Evolutionary conservation across 1,140 invertebrate species (phyloP).

Genomic region (Euura lappo): DNA sequence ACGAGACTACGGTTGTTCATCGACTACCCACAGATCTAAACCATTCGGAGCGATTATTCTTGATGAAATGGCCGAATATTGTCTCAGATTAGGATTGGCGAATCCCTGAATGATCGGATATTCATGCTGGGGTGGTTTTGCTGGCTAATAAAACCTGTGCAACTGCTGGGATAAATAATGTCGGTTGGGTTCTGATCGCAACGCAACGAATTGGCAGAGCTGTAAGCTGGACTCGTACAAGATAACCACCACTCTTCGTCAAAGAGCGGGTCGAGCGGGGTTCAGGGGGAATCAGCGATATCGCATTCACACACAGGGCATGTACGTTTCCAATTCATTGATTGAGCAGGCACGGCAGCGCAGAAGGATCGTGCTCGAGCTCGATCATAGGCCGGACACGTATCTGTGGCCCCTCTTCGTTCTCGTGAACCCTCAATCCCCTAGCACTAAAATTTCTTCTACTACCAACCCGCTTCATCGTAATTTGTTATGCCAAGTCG

Average conservation of each 20-base stretch:
- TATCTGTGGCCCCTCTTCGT: neutral
- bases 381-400: conserved; percentile 14
- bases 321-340: conserved; percentile 16
- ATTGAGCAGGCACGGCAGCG: conserved; percentile 7
- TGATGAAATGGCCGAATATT: neutral
- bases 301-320: conserved; percentile 12
- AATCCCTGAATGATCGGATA: neutral
- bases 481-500: neutral
- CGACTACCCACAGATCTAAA: no score
- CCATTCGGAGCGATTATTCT: neutral
- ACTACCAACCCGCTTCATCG: neutral
- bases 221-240: conserved; percentile 9
- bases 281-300: neutral
- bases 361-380: neutral
- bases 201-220: neutral
- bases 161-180: neutral
- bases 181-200: neutral
- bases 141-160: neutral
- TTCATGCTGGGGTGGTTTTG: neutral
- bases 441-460: neutral
- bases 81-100: neutral
- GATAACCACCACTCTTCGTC: conserved; percentile 1
- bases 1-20: neutral
- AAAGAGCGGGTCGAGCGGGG: neutral
- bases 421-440: neutral